Base-by-base conservation (phyloP, 2,113 vertebrate species). In the Herpetotheres cachinnans region DNA sequence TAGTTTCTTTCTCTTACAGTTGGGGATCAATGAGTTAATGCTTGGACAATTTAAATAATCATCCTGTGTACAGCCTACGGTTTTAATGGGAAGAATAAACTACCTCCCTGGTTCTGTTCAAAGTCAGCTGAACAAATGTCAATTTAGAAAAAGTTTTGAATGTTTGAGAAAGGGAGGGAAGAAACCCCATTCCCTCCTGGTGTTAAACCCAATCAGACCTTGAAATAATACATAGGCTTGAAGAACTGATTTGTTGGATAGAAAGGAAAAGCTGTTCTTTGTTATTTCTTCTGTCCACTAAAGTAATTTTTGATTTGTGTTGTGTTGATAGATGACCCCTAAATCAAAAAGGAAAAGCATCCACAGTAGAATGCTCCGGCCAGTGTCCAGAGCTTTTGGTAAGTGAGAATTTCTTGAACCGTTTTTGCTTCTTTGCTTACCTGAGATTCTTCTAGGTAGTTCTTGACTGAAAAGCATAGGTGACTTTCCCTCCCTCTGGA, bases 321-420 rank as follows among this genome's bases (percentile, higher is more conserved):
- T 96, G 82, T 67, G 42, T 97, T 96, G 77, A 73, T 97, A 99
- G 99, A 99, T 99, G 99, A 99, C 99, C 81, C 99, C 99, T 50
- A 99, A 99, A 97, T 99, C 99, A 89, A 99, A 99, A 97, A 98
- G 99, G 97, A 99, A 99, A 98, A 99, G 99, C 93, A 99, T 99
- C 97, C 99, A 99, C 86, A 99, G 99, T 96, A 98, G 99, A 98
- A 99, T 99, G 99, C 98, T 99, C 27, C 98, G 99, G 30, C 99
- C 99, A 0, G 99, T 99, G 36, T 99, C 99, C 93, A 99, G 99
- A 97, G 99, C 99, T 73, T 99, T 99, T 82, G 99, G 99, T 99
- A 96, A 98, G 98, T 98, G 81, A 95, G 65, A 89, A 56, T 61
- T 55, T 61, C 34, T 86, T 78, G 36, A 79, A 78, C 47, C n/a